phyloP scores from a whole-genome alignment of 2,113 vertebrate species.

The Phyllostomus discolor region DNA sequence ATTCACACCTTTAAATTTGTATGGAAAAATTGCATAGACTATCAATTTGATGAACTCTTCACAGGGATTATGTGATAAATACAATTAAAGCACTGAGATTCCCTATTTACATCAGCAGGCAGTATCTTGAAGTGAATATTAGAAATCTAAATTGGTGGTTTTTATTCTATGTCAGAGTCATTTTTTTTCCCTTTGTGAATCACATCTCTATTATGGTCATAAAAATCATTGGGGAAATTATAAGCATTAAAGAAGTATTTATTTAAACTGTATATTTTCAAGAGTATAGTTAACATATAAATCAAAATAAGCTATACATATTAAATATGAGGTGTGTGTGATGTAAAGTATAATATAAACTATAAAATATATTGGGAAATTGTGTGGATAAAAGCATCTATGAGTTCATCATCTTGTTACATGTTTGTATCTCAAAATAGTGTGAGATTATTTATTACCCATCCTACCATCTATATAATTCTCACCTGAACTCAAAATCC shows the following conservation, averaged over 20 bases:
- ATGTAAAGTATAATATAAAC: neutral
- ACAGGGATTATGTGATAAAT: conserved; percentile 22
- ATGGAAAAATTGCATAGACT: neutral
- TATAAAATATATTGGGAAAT: neutral
- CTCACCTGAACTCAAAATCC: neutral
- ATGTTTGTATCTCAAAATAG: neutral
- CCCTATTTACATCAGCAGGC: conserved; percentile 15
- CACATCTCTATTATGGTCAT: neutral
- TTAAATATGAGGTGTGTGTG: neutral
- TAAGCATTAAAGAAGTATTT: neutral
- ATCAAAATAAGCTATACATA: neutral
- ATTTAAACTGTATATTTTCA: conserved; percentile 34
- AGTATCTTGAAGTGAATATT: conserved; percentile 24
- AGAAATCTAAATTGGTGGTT: conserved; percentile 39
- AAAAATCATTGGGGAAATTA: neutral
- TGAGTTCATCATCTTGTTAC: neutral
- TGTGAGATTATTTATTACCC: neutral
- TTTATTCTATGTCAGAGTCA: conserved; percentile 34
- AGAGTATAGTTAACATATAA: conserved; percentile 1
- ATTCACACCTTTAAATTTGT: conserved; percentile 24
- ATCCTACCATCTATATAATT: neutral
- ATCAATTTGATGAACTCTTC: conserved; percentile 44
- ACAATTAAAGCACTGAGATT: conserved; percentile 23
- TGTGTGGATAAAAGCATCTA: neutral
- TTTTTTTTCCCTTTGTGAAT: neutral